A percentile compares a stretch with the other conserved stretches of the same genome.
Conservation (phyloP, 2,797 vertebrate genomes). For the Microctenopoma stevenorrisi region DNA sequence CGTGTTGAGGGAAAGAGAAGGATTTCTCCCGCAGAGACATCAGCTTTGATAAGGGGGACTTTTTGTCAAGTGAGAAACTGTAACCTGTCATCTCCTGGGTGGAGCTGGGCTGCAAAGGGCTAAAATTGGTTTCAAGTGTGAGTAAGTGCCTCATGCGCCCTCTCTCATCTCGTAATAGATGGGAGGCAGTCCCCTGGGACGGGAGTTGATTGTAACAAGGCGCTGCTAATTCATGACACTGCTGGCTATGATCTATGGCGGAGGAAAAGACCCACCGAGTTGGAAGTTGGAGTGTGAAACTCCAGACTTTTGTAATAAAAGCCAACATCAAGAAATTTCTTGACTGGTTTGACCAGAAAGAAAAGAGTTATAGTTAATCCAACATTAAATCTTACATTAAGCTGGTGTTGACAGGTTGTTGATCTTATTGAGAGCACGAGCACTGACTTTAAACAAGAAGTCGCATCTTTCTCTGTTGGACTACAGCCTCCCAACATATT, state of each 20-base stretch:
- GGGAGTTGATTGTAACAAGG: conserved; percentile 76
- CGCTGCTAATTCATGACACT: conserved; percentile 76
- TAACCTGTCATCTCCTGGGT: conserved; percentile 72
- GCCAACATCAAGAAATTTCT: conserved; percentile 48
- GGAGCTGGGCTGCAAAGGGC: conserved; percentile 60
- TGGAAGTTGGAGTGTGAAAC: conserved; percentile 55
- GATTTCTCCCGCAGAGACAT: conserved; percentile 52
- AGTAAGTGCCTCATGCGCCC: conserved; percentile 71
- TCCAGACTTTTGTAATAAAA: conserved; percentile 42
- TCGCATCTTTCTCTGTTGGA: conserved; percentile 27
- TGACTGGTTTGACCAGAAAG: conserved; percentile 39
- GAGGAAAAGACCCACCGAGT: conserved; percentile 47
- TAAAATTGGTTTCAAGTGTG: conserved; percentile 83
- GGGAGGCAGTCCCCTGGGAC: conserved; percentile 68
- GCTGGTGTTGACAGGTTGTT: conserved; percentile 56
- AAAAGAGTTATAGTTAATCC: conserved; percentile 56
- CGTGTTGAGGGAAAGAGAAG: conserved; percentile 23
- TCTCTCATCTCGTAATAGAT: conserved; percentile 76
- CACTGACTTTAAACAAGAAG: conserved; percentile 33
- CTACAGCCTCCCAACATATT: conserved; percentile 34
- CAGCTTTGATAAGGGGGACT: conserved; percentile 66
- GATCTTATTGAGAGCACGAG: conserved; percentile 49
- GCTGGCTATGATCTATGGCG: conserved; percentile 68
- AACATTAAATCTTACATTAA: conserved; percentile 56
- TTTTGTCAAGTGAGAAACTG: conserved; percentile 71